Evolutionary conservation across 2,113 vertebrate genomes (phyloP).

Genomic region (Hepsetus odoe): DNA sequence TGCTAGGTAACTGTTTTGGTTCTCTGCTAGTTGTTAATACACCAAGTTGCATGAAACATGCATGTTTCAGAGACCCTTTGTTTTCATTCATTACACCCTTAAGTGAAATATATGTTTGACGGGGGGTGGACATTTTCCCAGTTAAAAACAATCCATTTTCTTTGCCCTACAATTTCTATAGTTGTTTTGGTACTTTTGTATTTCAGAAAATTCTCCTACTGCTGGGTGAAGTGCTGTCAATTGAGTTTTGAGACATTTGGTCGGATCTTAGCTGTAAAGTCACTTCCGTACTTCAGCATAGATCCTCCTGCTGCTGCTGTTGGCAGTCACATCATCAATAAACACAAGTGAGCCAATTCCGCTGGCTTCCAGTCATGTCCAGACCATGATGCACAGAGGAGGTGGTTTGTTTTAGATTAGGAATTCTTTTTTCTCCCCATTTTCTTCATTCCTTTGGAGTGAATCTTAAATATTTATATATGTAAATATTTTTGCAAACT

Average conservation of each 20-base stretch:
- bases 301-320: not conserved
- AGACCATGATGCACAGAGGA: not conserved
- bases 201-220: not conserved
- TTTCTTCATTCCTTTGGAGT: not conserved
- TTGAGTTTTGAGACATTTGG: conserved; percentile 9
- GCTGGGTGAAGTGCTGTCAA: not conserved
- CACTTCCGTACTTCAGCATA: conserved; percentile 18
- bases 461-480: too few relatives aligned
- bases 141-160: not conserved
- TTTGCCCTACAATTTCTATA: not conserved
- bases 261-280: not conserved
- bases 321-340: conserved; percentile 12
- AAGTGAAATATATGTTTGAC: not conserved
- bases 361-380: not conserved
- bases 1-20: not conserved
- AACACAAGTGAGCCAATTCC: not conserved
- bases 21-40: not conserved
- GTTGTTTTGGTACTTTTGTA: conserved; percentile 19
- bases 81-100: not conserved
- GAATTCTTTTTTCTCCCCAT: not conserved
- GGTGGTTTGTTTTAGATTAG: not conserved
- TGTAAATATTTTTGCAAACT: not conserved
- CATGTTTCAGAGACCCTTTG: not conserved
- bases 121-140: not conserved
- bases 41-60: not conserved